Percentiles rank a stretch among this genome's conserved stretches.
Conservation (phyloP, 2,797 vertebrate genomes). For the Euphonia xanthogaster region DNA sequence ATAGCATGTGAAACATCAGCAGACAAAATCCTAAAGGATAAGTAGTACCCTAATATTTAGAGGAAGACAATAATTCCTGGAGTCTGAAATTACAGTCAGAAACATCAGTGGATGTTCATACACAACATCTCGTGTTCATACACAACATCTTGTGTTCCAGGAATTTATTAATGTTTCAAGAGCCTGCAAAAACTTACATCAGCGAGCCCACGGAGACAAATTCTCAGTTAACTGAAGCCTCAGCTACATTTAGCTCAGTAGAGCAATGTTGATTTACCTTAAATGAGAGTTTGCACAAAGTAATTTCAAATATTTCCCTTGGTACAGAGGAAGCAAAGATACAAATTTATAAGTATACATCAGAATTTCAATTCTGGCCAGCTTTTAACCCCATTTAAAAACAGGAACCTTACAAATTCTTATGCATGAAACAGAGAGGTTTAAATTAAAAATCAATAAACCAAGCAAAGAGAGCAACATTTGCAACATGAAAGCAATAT, state of each 20-base stretch:
- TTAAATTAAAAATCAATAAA: not conserved
- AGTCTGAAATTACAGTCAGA: not conserved
- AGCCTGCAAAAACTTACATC: not conserved
- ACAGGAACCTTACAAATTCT: not conserved
- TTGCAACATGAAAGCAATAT: not conserved
- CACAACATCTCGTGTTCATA: not conserved
- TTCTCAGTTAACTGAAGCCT: not conserved
- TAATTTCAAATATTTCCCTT: conserved; percentile 9
- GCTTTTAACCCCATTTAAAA: not conserved
- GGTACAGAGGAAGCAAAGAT: not conserved
- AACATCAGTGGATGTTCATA: not conserved
- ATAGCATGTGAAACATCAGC: not conserved
- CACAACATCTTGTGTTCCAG: not conserved
- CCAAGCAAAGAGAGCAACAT: not conserved
- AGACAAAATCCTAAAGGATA: not conserved
- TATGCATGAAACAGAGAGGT: not conserved
- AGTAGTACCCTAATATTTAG: not conserved
- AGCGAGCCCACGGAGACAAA: not conserved
- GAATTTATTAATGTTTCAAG: not conserved
- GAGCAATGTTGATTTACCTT: conserved; percentile 10
- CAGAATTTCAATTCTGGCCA: not conserved
- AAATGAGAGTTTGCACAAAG: not conserved
- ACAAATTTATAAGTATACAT: not conserved
- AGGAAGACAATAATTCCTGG: not conserved
- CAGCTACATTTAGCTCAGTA: not conserved